phyloP scores from a whole-genome alignment of 2,113 vertebrate genomes.

The Tapirus terrestris region DNA sequence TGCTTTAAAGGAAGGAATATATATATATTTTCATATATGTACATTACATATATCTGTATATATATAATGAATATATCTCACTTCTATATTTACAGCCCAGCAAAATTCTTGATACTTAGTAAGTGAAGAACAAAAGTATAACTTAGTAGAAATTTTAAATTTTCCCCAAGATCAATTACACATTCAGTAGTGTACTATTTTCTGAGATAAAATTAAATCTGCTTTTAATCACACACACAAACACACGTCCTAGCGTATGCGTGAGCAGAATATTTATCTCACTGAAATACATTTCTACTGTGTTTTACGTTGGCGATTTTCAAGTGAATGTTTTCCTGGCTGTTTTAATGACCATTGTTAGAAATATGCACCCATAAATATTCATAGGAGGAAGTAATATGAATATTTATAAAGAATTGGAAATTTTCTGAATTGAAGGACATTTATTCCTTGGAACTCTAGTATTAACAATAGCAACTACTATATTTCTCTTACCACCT shows the following conservation, averaged over 20 bases:
- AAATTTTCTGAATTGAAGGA: slow-evolving; percentile 73
- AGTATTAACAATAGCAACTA: slow-evolving; percentile 63
- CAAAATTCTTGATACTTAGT: neutral
- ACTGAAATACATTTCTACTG: neutral
- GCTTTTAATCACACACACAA: neutral
- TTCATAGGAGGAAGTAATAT: slow-evolving; percentile 78
- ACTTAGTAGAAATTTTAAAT: neutral
- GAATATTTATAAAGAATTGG: slow-evolving; percentile 79
- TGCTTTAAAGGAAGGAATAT: neutral
- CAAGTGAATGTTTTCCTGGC: slow-evolving; percentile 71
- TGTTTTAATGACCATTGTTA: slow-evolving; percentile 78
- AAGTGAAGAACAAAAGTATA: neutral
- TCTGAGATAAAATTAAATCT: neutral
- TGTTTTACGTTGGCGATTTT: slow-evolving; percentile 58
- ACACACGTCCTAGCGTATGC: neutral
- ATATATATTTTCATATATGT: neutral
- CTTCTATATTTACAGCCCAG: neutral
- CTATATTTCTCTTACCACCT: slow-evolving; percentile 20
- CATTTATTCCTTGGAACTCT: slow-evolving; percentile 70
- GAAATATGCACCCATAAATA: slow-evolving; percentile 76
- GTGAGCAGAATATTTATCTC: neutral
- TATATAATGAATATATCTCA: neutral
- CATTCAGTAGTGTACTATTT: neutral
- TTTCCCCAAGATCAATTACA: neutral
- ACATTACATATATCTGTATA: neutral